These are phyloP conservation scores for Halesus radiatus DNA, from an alignment of 1,140 invertebrate species.

Conservation along the genomic window DNA sequence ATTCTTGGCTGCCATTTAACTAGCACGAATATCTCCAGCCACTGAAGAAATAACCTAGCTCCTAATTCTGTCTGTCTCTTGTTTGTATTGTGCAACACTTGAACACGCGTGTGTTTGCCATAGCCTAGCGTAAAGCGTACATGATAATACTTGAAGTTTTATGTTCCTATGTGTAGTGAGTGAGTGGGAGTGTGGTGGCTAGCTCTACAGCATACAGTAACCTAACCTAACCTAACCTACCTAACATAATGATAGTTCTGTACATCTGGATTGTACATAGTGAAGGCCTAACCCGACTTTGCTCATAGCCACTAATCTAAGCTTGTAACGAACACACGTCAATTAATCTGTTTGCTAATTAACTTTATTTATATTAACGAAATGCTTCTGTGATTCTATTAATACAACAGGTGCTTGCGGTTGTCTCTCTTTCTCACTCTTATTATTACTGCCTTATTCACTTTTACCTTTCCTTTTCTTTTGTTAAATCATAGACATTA, in stretches of 20 bases:
- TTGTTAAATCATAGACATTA: background rate
- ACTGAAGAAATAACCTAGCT: background rate
- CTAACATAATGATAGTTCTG: too few species aligned
- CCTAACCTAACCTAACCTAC: background rate
- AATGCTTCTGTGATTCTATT: constrained; percentile 48
- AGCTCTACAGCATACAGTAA: background rate
- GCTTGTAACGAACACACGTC: constrained; percentile 39
- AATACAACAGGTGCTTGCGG: constrained; percentile 45
- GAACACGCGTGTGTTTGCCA: too few species aligned
- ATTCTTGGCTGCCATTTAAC: background rate
- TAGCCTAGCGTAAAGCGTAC: too few species aligned
- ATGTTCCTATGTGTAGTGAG: constrained; percentile 26
- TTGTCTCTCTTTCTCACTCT: constrained; percentile 33
- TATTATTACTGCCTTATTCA: constrained; percentile 2
- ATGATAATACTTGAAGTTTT: background rate
- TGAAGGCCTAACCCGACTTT: background rate
- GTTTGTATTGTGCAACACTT: constrained; percentile 7
- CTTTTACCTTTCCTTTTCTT: background rate
- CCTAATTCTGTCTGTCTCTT: background rate
- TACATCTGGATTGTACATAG: too few species aligned
- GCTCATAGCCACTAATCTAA: background rate
- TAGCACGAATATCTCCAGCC: background rate
- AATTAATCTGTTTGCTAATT: constrained; percentile 30
- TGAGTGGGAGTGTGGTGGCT: too few species aligned
- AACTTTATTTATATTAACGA: constrained; percentile 11